These are phyloP conservation scores for human DNA, from an alignment of 2,113 vertebrate species.

Conservation along the genomic window DNA sequence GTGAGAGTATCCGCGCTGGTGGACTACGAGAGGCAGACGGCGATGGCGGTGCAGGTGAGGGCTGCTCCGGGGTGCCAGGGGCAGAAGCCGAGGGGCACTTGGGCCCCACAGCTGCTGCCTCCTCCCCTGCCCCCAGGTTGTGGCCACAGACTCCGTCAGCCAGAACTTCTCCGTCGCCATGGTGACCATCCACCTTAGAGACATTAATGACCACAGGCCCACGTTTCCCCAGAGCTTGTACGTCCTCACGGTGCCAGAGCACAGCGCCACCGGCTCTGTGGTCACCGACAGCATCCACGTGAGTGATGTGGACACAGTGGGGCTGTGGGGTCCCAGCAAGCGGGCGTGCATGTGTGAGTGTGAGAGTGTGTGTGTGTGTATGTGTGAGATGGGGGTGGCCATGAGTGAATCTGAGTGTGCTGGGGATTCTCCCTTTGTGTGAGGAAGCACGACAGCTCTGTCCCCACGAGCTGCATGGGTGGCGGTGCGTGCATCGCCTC, in stretches of 20 bases:
- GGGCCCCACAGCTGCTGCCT: rapidly evolving
- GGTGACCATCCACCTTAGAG: slow-evolving; percentile 89
- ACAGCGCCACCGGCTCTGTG: slow-evolving; percentile 80
- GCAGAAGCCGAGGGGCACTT: rapidly evolving
- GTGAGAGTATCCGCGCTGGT: slow-evolving; percentile 82
- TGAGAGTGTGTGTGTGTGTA: too few species aligned
- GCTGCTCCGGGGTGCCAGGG: rapidly evolving
- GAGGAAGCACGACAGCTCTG: neutral
- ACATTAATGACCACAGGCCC: slow-evolving; percentile 93
- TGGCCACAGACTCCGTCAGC: slow-evolving; percentile 85
- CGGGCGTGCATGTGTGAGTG: rapidly evolving
- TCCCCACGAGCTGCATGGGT: rapidly evolving
- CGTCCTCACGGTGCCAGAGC: slow-evolving; percentile 82
- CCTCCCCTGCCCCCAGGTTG: slow-evolving; percentile 82
- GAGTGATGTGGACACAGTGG: slow-evolving; percentile 20
- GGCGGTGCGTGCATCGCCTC: too few species aligned
- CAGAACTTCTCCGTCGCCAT: slow-evolving; percentile 76
- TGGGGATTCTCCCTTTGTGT: neutral
- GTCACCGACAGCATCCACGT: slow-evolving; percentile 85
- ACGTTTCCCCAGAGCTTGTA: slow-evolving; percentile 85
- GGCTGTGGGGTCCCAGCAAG: neutral
- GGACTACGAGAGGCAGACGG: slow-evolving; percentile 87
- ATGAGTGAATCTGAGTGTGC: neutral
- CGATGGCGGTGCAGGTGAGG: slow-evolving; percentile 89
- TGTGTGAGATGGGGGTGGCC: neutral